Evolutionary conservation across 2,888 invertebrate species (phyloP), one percentile per base, ranked within the genome.

Genomic region (Taenaris catops): DNA sequence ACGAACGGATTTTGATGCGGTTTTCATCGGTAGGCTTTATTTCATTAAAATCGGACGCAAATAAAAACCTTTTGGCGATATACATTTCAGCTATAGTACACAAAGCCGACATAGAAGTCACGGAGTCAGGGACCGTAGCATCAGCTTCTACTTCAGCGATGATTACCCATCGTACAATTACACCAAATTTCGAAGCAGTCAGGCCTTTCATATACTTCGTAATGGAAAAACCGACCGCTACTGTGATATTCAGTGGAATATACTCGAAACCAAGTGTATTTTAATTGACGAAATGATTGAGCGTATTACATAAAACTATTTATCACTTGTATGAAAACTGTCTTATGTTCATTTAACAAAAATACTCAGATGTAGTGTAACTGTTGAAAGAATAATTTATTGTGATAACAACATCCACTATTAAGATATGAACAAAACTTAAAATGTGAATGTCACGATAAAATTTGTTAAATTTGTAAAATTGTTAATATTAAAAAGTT

Each of bases 71-170:
- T n/a, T n/a, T n/a, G n/a, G n/a, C n/a, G n/a, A 79, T 91, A 20
- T 89, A 78, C 46, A 84, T 93, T 3, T 90, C 91, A 0, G 81
- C 89, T 4, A 83, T 92, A 7, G 84, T 93, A 1, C 94, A 94
- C 58, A 92, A 91, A 51, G 92, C 93, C 2, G 90, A 90, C 51
- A 92, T 94, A 43, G 91, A 93, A 58, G 93, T 94, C 0, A 91
- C 91, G 11, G 94, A 94, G 64, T 88, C 92, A 38, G 94, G 94
- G 2, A 93, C 93, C 0, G 88, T 91, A 10, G 93, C 93, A 0
- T 86, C 90, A 0, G 92, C 91, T 0, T 87, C 88, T 0, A 88
- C 92, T 0, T 62, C 72, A 2, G 83, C 84, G 1, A 66, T 62
- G 29, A 78, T 89, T 46, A 59, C 78, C 0, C 88, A 90, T 44